These are phyloP conservation scores for Melanotaenia pygmaea DNA, from an alignment of 2,797 vertebrate species.

Conservation along the genomic window DNA sequence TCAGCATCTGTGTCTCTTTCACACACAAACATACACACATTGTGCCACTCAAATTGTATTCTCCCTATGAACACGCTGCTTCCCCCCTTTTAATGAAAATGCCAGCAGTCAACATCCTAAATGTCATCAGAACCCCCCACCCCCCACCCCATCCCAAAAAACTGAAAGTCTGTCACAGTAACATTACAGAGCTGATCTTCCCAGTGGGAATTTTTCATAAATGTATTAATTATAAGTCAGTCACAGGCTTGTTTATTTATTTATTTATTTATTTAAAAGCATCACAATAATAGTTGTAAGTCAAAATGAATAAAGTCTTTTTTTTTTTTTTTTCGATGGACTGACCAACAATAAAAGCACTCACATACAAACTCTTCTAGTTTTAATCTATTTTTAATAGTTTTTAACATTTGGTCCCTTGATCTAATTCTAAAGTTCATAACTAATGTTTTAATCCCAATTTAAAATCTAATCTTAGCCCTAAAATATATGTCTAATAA, in stretches of 20 bases:
- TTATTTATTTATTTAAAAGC: too few species aligned
- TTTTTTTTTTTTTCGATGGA: too few species aligned
- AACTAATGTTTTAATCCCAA: background rate
- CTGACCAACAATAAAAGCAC: too few species aligned
- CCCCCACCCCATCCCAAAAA: background rate
- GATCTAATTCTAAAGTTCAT: background rate
- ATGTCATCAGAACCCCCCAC: background rate
- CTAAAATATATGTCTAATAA: background rate
- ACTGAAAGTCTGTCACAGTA: background rate
- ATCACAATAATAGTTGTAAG: too few species aligned
- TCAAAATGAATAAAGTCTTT: too few species aligned
- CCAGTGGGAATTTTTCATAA: background rate
- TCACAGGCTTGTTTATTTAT: too few species aligned
- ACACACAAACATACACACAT: constrained; percentile 12
- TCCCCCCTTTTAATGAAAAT: constrained; percentile 28
- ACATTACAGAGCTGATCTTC: background rate
- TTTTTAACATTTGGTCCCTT: background rate
- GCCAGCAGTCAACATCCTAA: constrained; percentile 20
- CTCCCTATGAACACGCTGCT: background rate
- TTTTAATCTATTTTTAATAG: too few species aligned
- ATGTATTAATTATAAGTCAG: background rate
- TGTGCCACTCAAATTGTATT: constrained; percentile 25
- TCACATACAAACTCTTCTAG: too few species aligned
- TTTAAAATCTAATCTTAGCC: background rate
- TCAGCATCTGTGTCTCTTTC: constrained; percentile 47